Conservation (phyloP, 2,888 invertebrate genomes). For the Prenolepis imparis region DNA sequence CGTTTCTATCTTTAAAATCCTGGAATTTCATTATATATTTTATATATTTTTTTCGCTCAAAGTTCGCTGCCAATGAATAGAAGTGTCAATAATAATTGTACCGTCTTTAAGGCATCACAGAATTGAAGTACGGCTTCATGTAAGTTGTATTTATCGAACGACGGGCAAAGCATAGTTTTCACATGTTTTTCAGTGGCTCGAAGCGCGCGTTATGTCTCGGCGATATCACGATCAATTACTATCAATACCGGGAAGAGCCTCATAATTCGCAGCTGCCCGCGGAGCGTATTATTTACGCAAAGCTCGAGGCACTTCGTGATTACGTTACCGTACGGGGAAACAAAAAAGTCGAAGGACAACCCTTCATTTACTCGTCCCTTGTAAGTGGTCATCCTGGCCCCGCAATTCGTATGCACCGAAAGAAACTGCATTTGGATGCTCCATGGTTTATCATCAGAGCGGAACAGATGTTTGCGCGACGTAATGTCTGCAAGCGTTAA, state of each 20-base stretch:
- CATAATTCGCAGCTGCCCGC: slow-evolving; percentile 78
- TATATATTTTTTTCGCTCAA: not conserved
- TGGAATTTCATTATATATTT: slow-evolving; percentile 65
- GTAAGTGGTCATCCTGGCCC: slow-evolving; percentile 69
- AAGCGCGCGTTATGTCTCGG: slow-evolving; percentile 29
- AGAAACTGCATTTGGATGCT: slow-evolving; percentile 39
- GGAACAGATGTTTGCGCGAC: slow-evolving; percentile 22
- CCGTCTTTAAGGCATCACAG: not conserved
- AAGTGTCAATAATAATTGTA: slow-evolving; percentile 4
- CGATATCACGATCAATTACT: slow-evolving; percentile 75
- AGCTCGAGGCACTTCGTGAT: slow-evolving; percentile 70
- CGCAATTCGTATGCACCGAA: slow-evolving; percentile 40
- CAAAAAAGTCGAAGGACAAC: slow-evolving; percentile 70
- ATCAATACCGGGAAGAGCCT: slow-evolving; percentile 78
- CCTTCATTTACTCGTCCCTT: slow-evolving; percentile 79
- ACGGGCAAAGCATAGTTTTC: slow-evolving; percentile 47
- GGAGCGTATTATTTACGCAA: slow-evolving; percentile 79
- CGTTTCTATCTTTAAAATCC: slow-evolving; percentile 84
- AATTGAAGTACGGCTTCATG: slow-evolving; percentile 8
- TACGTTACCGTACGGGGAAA: slow-evolving; percentile 58
- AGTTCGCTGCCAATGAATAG: slow-evolving; percentile 1
- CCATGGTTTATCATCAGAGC: slow-evolving; percentile 21
- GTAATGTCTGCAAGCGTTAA: not conserved
- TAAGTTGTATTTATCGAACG: slow-evolving; percentile 43
- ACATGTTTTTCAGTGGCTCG: slow-evolving; percentile 50